Percentiles rank a stretch among this genome's conserved stretches.
phyloP scores from a whole-genome alignment of 1,140 invertebrate genomes.

The Chironomus striatipennis region DNA sequence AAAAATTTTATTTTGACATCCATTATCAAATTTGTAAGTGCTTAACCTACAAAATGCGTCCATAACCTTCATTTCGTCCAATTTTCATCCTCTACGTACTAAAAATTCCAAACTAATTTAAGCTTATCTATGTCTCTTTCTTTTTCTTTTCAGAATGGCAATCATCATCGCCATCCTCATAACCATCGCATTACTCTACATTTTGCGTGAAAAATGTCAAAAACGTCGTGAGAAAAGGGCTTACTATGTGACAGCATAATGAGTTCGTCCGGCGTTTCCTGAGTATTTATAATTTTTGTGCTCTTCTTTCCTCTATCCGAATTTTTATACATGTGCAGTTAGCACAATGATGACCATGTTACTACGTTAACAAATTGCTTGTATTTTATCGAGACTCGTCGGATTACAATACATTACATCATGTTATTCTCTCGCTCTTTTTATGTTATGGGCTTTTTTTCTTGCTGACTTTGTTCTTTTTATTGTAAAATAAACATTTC shows the following conservation, averaged over 20 bases:
- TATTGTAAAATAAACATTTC: too few species aligned
- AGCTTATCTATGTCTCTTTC: background rate
- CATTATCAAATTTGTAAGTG: too few species aligned
- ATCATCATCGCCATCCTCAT: background rate
- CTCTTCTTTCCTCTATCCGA: background rate
- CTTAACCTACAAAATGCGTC: background rate
- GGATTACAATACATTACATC: background rate
- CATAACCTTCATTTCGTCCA: background rate
- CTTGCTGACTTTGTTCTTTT: too few species aligned
- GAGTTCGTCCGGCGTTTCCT: background rate
- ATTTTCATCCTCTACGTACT: background rate
- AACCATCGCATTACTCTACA: background rate
- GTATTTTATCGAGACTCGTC: slow-evolving; percentile 4
- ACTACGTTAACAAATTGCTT: background rate
- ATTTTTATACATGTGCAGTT: background rate
- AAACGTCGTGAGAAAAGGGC: background rate
- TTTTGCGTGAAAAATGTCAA: background rate
- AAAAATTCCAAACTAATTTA: background rate
- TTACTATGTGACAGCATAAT: slow-evolving; percentile 18
- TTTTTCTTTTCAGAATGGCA: background rate
- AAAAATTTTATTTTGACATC: too few species aligned
- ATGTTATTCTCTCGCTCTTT: background rate
- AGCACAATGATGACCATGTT: background rate
- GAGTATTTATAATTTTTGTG: background rate
- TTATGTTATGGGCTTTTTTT: too few species aligned